Evolutionary conservation across 2,113 vertebrate species (phyloP), one percentile per base, ranked within the genome.

Genomic region (Rhea pennata): DNA sequence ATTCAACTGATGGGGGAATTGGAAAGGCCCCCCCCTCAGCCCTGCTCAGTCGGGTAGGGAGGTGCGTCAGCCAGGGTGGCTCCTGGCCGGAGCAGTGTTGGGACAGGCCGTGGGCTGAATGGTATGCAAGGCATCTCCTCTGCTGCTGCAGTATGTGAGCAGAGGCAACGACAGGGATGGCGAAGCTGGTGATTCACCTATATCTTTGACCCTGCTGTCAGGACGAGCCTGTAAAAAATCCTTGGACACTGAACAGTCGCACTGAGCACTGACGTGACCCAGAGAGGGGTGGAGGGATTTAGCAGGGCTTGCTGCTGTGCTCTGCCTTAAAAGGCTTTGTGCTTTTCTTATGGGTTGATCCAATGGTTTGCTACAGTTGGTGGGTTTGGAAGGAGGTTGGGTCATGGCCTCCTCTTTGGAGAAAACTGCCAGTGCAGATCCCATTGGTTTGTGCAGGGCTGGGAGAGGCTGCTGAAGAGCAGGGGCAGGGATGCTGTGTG

Each of bases 401-500:
- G 9, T 17, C 2, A 3, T 19, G 8, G 12, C 0, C 10, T 5
- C 6, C 3, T 33, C 26, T 12, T 9, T 48, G 73, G 80, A 59
- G 42, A 5, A 11, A 24, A 1, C 4, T 11, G 21, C 5, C 15
- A 2, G 7, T 10, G 14, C 4, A 27, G 5, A 80, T 40, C 62
- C 21, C 23, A 1, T 0, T 1, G 39, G 8, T 11, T 44, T 36
- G 14, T 44, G 51, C 12, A 1, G 78, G 85, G 65, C 4, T 51
- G 23, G 22, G 21, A 36, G 31, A 27, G 23, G 36, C 14, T 51
- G 48, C 33, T 15, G 3, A 1, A 0, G 13, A 59, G 39, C 42
- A 36, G 51, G 73, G 36, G 4, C 4, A 27, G 29, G 50, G 79
- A 23, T 0, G 7, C 5, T 12, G 17, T 1, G 10, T 0, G 0